Base-by-base conservation (phyloP, 1,140 invertebrate species). In the Leptinotarsa undecemlineata region DNA sequence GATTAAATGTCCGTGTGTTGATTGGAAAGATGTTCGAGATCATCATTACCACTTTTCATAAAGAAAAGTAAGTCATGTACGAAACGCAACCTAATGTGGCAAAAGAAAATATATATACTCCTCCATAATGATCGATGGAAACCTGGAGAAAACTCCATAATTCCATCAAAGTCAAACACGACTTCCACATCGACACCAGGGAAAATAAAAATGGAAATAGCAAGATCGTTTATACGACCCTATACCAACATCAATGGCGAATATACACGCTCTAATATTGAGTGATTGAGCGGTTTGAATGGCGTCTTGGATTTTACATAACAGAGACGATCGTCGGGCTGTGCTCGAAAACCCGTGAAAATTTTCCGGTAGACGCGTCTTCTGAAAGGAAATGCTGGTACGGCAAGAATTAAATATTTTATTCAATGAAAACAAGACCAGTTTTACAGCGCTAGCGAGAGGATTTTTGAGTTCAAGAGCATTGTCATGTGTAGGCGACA, bases 191-290 rank as follows among this genome's bases (percentile, higher is more conserved):
- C 62, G 62, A 64, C 62, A 64, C 19, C 20, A 26, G 20, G 20
- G 23, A 64, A 26, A 19, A 64, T 64, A 26, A 64, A 64, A 64
- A 64, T 64, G 62, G 62, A 64, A 64, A 64, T 23, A 64, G 13
- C 62, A 26, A n/a, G 62, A 64, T 64, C 62, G 51, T 64, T 23
- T 64, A 64, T 64, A 21, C 62, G 14, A 26, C 23, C 62, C 15
- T 64, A 64, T n/a, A 57, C 51, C 51, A 57, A 57, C 51, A 57
- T 57, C 51, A 57, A 57, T 57, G n/a, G 51, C 2, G 51, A 19
- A 19, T 17, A 57, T 57, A 57, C 51, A 57, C n/a, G 3, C 51
- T 19, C n/a, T 15, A n/a, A 64, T 64, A 64, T 64, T 64, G 62
- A 64, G 20, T 64, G 62, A 64, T 64, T 26, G 62, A 64, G 20